Evolutionary conservation across 2,888 invertebrate species (phyloP).

Genomic region (Nemotelus pantherinus): DNA sequence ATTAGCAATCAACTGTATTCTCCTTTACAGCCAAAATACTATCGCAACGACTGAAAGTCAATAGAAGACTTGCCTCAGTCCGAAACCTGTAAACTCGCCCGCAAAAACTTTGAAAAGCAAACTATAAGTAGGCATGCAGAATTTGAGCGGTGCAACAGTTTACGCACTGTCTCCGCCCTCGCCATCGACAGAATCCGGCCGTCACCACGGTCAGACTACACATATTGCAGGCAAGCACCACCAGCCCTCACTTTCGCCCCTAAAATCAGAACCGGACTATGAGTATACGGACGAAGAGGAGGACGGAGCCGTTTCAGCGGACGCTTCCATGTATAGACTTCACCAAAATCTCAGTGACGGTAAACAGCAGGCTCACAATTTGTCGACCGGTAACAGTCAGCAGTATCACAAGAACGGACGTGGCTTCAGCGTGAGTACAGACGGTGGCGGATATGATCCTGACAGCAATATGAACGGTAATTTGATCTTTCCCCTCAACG

Average conservation of each 20-base stretch:
- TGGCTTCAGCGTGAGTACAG: slow-evolving; percentile 24
- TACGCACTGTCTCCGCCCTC: slow-evolving; percentile 29
- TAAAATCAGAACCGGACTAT: slow-evolving; percentile 46
- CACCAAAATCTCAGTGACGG: background rate
- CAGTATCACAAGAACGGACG: slow-evolving; percentile 32
- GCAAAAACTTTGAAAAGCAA: too few relatives aligned
- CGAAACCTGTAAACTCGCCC: too few relatives aligned
- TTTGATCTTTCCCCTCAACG: background rate
- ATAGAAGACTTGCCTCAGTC: too few relatives aligned
- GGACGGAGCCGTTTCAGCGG: too few relatives aligned
- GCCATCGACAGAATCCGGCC: background rate
- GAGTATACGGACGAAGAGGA: slow-evolving; percentile 30
- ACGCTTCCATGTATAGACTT: background rate
- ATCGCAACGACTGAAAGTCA: too few relatives aligned
- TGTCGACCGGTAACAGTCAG: slow-evolving; percentile 12
- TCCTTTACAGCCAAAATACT: too few relatives aligned
- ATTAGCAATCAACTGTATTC: too few relatives aligned
- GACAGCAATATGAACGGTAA: background rate
- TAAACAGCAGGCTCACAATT: slow-evolving; percentile 25
- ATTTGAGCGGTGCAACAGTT: slow-evolving; percentile 6
- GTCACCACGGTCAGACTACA: background rate
- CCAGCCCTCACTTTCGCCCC: slow-evolving; percentile 17
- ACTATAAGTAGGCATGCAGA: background rate
- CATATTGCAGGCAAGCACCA: slow-evolving; percentile 3
- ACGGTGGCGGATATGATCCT: background rate